These are phyloP conservation scores for Lottia scabra DNA, from an alignment of 2,888 invertebrate genomes.

Conservation along the genomic window DNA sequence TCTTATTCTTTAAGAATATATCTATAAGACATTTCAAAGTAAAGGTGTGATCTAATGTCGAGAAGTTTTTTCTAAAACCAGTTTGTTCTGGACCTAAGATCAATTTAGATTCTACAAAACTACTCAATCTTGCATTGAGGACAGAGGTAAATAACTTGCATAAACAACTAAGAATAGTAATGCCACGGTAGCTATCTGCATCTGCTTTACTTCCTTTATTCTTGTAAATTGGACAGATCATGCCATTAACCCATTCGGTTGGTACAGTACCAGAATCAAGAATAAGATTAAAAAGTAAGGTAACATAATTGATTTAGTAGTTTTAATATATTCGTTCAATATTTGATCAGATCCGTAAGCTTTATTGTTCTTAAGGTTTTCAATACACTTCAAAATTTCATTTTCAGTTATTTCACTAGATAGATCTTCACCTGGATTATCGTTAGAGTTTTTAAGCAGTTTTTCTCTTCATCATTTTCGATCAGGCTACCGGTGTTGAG, in stretches of 20 bases:
- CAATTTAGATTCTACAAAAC: not conserved
- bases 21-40: not conserved
- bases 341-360: slow-evolving; percentile 6
- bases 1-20: not conserved
- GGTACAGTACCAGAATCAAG: slow-evolving; percentile 14
- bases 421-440: no score
- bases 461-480: no score
- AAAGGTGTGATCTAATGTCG: slow-evolving; percentile 11
- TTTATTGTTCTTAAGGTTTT: slow-evolving; percentile 13
- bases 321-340: slow-evolving; percentile 19
- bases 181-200: slow-evolving; percentile 14
- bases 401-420: not conserved
- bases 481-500: no score
- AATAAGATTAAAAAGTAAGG: slow-evolving; percentile 17
- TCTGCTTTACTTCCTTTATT: slow-evolving; percentile 16
- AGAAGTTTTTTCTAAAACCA: slow-evolving; percentile 3
- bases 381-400: slow-evolving; percentile 10
- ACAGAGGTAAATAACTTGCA: not conserved
- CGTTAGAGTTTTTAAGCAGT: no score
- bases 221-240: slow-evolving; percentile 13
- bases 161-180: slow-evolving; percentile 8
- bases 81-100: not conserved
- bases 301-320: not conserved
- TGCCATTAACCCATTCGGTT: not conserved
- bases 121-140: not conserved